phyloP scores from a whole-genome alignment of 2,113 vertebrate species.

The Neodontobutis hainanensis region DNA sequence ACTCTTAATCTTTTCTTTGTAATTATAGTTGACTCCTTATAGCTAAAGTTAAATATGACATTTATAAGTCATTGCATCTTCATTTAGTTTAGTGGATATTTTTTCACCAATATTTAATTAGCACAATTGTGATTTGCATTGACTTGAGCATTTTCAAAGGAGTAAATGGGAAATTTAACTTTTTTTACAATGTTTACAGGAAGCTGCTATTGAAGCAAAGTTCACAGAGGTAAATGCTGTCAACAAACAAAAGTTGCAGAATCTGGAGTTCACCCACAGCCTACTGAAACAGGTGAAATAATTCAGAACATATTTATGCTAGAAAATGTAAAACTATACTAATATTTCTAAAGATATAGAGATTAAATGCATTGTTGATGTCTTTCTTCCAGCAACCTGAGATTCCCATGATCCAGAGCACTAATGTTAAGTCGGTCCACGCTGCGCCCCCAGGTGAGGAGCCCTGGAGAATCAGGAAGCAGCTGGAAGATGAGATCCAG shows the following conservation, averaged over 20 bases:
- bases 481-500: conserved; percentile 89
- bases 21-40: no score
- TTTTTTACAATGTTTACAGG: conserved; percentile 72
- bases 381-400: conserved; percentile 84
- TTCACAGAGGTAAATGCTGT: conserved; percentile 91
- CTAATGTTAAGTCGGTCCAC: conserved; percentile 71
- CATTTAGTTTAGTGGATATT: no score
- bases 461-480: conserved; percentile 87
- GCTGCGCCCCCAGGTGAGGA: conserved; percentile 74
- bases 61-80: no score
- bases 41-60: no score
- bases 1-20: no score
- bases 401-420: conserved; percentile 55
- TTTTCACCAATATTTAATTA: no score
- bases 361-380: not conserved
- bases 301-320: conserved; percentile 28
- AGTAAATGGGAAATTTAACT: no score
- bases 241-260: conserved; percentile 88
- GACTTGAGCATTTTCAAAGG: no score
- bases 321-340: not conserved
- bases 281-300: conserved; percentile 88
- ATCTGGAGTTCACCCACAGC: conserved; percentile 89
- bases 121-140: no score
- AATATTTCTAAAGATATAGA: not conserved
- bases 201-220: conserved; percentile 87